phyloP scores from a whole-genome alignment of 2,888 invertebrate species.

The Ypsolopha sequella region DNA sequence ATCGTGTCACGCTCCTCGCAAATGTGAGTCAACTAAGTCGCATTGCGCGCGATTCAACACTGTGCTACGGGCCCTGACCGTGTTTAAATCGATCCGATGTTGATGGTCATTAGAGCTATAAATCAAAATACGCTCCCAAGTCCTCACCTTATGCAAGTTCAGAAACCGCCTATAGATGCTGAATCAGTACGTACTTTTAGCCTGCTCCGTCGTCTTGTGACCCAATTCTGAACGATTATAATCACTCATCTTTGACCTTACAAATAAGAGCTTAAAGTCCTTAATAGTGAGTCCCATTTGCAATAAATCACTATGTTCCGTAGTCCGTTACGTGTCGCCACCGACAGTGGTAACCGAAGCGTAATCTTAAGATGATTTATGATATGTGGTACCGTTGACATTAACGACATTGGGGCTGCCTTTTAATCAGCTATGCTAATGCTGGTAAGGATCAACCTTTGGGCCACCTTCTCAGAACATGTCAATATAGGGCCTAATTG shows the following conservation, averaged over 20 bases:
- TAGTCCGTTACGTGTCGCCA: not conserved
- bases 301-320: not conserved
- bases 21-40: too few species aligned
- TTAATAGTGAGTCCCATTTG: too few species aligned
- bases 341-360: conserved; percentile 40
- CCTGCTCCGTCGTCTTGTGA: conserved; percentile 22
- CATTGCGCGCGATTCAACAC: too few species aligned
- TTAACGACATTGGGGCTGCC: conserved; percentile 63
- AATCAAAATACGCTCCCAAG: conserved; percentile 37
- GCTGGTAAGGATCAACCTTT: conserved; percentile 49
- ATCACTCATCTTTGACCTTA: not conserved
- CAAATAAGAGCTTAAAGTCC: too few species aligned
- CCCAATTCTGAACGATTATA: not conserved
- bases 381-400: conserved; percentile 61
- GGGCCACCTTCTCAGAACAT: conserved; percentile 37
- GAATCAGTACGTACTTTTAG: conserved; percentile 47
- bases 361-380: conserved; percentile 69
- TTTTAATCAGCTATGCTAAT: conserved; percentile 70
- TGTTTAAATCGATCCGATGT: conserved; percentile 11
- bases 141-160: conserved; percentile 35
- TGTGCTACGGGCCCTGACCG: too few species aligned
- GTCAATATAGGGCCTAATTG: conserved; percentile 62
- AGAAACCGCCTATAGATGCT: conserved; percentile 48
- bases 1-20: too few species aligned
- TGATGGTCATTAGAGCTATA: conserved; percentile 57